Evolutionary conservation across 2,888 invertebrate species (phyloP).

Genomic region (Rhingia campestris): DNA sequence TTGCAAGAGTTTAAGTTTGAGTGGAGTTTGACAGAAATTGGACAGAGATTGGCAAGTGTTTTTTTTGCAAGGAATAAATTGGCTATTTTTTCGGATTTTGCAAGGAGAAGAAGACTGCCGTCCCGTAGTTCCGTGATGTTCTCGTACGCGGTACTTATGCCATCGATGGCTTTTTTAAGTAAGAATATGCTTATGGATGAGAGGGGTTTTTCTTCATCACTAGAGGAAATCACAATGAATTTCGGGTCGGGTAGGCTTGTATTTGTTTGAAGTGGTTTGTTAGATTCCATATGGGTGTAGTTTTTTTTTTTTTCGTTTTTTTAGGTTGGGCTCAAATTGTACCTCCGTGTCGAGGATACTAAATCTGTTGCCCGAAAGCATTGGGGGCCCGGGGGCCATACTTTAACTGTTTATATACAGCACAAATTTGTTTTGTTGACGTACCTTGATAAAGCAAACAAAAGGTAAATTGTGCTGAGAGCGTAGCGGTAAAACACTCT

Average conservation of each 20-base stretch:
- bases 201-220: neutral
- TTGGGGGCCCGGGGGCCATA: no score
- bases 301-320: no score
- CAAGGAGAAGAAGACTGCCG: conserved; percentile 6
- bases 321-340: no score
- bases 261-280: neutral
- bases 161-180: conserved; percentile 38
- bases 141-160: conserved; percentile 5
- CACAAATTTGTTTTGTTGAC: no score
- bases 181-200: conserved; percentile 16
- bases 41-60: conserved; percentile 22
- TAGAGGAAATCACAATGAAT: conserved; percentile 19
- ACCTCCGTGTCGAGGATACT: no score
- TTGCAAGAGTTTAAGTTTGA: conserved; percentile 18
- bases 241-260: conserved; percentile 15
- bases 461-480: no score
- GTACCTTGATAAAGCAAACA: no score
- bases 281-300: no score
- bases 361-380: no score
- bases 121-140: conserved; percentile 2
- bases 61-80: conserved; percentile 17
- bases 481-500: no score
- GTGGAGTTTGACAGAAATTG: conserved; percentile 16
- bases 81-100: conserved; percentile 10
- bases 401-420: no score